Base-by-base conservation (phyloP, 2,888 invertebrate species). In the Artemia sp. region DNA sequence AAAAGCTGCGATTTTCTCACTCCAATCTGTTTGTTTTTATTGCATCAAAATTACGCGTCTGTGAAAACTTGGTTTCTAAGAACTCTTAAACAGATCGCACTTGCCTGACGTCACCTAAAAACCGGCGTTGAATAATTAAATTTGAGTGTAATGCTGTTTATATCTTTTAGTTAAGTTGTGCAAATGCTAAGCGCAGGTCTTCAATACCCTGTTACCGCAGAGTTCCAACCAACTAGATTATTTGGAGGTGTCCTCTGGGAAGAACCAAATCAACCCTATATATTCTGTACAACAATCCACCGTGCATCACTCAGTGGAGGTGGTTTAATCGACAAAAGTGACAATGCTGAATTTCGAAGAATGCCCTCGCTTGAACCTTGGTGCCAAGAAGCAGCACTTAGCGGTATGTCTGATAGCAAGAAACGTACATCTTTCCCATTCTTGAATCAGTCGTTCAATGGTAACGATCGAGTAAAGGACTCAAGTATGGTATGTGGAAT, bases 331-430 rank as follows among this genome's bases (percentile, higher is more conserved):
- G 64, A 58, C 8, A 8, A 24, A 58, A 24, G 64, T 24, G 64
- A 58, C n/a, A 10, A 58, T 9, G 24, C 24, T 24, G 9, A 58
- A n/a, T 58, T 58, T 24, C 64, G 14, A n/a, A n/a, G 64, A 58
- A 58, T 58, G 24, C 64, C 64, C 64, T 58, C 64, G n/a, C 64
- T n/a, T 58, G 64, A 58, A 10, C 64, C 64, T 24, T 10, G 64
- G 11, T 58, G 64, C 64, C 64, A 58, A 24, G 64, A 58, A 58
- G n/a, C 9, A 24, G 64, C 24, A 24, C n/a, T 58, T 58, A 58
- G 64, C 64, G 64, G 64, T 58, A 58, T 24, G 14, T 58, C 64
- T 8, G 8, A 24, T 58, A 58, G 24, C 24, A 58, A 58, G 64
- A 58, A 24, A 24, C 38, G 38, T 38, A 5, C 38, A 38, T 38